These are phyloP conservation scores for Diplazon laetatorius DNA, from an alignment of 2,888 invertebrate genomes.

Conservation along the genomic window DNA sequence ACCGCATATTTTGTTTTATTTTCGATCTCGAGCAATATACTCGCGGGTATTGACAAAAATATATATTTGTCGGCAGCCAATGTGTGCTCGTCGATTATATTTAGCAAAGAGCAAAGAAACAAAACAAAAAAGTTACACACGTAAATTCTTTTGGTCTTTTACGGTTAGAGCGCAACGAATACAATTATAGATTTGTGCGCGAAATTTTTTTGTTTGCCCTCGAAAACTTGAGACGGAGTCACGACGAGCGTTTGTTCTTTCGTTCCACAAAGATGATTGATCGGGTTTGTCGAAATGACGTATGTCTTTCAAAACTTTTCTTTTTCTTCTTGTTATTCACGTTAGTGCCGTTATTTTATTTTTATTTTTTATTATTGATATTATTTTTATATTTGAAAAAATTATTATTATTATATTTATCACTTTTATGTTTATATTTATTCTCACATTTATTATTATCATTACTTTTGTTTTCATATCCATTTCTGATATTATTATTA, in stretches of 20 bases:
- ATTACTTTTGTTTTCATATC: no score
- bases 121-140: no score
- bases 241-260: conserved; percentile 2
- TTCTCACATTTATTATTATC: no score
- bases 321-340: conserved; percentile 27
- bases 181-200: no score
- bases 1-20: no score
- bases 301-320: conserved; percentile 26
- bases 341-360: no score
- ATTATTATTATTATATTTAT: conserved; percentile 17
- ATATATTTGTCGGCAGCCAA: not conserved
- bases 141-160: not conserved
- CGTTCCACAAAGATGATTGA: conserved; percentile 83
- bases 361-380: no score
- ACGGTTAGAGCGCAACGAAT: not conserved
- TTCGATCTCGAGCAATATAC: not conserved
- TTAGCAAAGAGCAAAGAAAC: not conserved
- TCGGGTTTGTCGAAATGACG: conserved; percentile 62
- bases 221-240: not conserved
- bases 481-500: no score
- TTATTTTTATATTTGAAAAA: no score
- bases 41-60: not conserved
- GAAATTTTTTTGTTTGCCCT: not conserved
- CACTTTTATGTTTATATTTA: not conserved
- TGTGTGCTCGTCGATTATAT: not conserved